Conservation (phyloP, 2,888 invertebrate genomes). For the Platycheirus albimanus region DNA sequence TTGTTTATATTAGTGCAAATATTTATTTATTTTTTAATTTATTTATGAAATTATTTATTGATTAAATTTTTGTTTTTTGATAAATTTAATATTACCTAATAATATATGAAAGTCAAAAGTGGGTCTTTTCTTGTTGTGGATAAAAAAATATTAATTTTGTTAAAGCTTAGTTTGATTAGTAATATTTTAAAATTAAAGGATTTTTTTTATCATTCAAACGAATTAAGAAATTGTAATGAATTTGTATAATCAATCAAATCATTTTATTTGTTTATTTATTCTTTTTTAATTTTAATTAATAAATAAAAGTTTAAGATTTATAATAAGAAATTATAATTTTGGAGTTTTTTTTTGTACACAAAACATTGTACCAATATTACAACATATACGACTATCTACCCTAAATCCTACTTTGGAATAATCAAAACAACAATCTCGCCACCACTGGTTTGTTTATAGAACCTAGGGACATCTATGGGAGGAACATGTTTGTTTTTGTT, state of each 20-base stretch:
- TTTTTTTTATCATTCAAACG: conserved; percentile 25
- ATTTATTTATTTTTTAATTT: conserved; percentile 71
- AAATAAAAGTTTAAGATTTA: conserved; percentile 63
- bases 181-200: not conserved
- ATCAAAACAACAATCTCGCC: no score
- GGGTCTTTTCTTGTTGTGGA: conserved; percentile 45
- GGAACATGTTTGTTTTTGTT: no score
- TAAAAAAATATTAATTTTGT: conserved; percentile 29
- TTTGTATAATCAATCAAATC: conserved; percentile 29
- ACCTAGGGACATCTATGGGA: no score
- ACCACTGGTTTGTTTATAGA: no score
- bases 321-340: conserved; percentile 12
- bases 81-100: not conserved
- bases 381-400: no score
- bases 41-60: conserved; percentile 65
- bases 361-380: no score
- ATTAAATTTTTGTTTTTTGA: conserved; percentile 46
- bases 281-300: conserved; percentile 49
- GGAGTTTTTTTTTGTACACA: not conserved
- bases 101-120: conserved; percentile 33
- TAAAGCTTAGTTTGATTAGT: conserved; percentile 42
- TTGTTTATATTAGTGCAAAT: conserved; percentile 69
- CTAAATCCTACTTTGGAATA: no score
- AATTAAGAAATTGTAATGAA: no score
- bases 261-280: conserved; percentile 45